phyloP scores from a whole-genome alignment of 1,140 invertebrate species.

The Mactra quadrangularis region DNA sequence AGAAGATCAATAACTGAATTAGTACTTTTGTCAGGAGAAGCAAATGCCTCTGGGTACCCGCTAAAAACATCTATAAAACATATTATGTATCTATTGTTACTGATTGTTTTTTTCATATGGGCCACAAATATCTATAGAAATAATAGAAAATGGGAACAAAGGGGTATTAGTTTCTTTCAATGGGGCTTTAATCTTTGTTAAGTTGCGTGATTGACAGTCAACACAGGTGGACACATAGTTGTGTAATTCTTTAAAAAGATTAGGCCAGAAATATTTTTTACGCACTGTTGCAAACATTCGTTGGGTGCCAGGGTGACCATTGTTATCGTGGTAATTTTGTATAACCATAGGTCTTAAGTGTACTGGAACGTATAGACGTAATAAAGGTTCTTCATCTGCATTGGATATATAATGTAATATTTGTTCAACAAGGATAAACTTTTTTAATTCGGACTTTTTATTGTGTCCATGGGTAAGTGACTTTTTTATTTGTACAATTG shows the following conservation, averaged over 20 bases:
- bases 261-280: conserved; percentile 58
- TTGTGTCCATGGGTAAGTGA: background rate
- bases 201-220: conserved; percentile 52
- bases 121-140: conserved; percentile 61
- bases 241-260: conserved; percentile 52
- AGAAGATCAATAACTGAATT: conserved; percentile 32
- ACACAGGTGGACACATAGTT: conserved; percentile 45
- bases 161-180: conserved; percentile 45
- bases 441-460: conserved; percentile 45
- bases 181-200: conserved; percentile 38
- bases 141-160: conserved; percentile 48
- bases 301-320: conserved; percentile 57
- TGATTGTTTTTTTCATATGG: conserved; percentile 39
- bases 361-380: conserved; percentile 34
- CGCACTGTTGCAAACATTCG: conserved; percentile 41
- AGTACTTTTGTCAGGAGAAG: conserved; percentile 52
- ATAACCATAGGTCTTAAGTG: conserved; percentile 12
- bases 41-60: conserved; percentile 51
- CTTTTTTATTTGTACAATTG: background rate
- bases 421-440: conserved; percentile 24
- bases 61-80: conserved; percentile 50
- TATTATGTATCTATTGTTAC: conserved; percentile 13
- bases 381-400: conserved; percentile 34
- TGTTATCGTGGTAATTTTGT: conserved; percentile 53
- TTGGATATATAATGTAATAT: conserved; percentile 57